These are phyloP conservation scores for Promerops cafer DNA, from an alignment of 2,113 vertebrate species.

Conservation along the genomic window DNA sequence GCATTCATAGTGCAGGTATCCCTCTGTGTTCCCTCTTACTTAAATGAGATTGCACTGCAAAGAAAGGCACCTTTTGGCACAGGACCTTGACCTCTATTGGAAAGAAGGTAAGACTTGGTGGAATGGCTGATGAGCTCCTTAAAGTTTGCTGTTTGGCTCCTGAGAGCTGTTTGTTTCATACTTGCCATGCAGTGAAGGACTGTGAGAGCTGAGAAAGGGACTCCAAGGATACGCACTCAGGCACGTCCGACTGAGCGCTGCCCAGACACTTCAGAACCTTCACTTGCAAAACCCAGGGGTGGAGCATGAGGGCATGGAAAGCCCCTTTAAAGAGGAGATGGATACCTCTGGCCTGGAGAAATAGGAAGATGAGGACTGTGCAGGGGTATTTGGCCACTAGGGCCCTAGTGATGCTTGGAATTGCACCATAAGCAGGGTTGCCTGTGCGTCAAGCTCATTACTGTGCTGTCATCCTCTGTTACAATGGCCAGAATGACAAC, in stretches of 20 bases:
- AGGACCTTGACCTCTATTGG: not conserved
- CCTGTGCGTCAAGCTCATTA: not conserved
- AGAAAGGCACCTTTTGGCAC: not conserved
- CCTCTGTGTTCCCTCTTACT: not conserved
- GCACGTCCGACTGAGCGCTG: not conserved
- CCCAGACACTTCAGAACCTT: not conserved
- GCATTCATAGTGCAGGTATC: not conserved
- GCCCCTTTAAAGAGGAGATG: not conserved
- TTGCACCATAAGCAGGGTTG: not conserved
- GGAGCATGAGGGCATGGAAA: not conserved
- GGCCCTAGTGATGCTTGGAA: not conserved
- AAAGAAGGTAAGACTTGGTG: not conserved
- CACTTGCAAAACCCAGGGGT: not conserved
- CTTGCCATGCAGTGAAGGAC: not conserved
- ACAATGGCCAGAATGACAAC: not conserved
- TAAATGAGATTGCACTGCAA: not conserved
- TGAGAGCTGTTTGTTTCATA: not conserved
- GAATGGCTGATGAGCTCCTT: not conserved
- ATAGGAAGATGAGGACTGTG: not conserved
- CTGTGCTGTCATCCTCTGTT: not conserved
- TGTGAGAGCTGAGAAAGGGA: not conserved
- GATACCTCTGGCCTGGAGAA: not conserved
- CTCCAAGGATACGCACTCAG: not conserved
- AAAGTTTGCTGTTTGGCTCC: not conserved
- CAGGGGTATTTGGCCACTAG: not conserved